These are phyloP conservation scores for Oreotrochilus melanogaster DNA, from an alignment of 2,113 vertebrate genomes.

Conservation along the genomic window DNA sequence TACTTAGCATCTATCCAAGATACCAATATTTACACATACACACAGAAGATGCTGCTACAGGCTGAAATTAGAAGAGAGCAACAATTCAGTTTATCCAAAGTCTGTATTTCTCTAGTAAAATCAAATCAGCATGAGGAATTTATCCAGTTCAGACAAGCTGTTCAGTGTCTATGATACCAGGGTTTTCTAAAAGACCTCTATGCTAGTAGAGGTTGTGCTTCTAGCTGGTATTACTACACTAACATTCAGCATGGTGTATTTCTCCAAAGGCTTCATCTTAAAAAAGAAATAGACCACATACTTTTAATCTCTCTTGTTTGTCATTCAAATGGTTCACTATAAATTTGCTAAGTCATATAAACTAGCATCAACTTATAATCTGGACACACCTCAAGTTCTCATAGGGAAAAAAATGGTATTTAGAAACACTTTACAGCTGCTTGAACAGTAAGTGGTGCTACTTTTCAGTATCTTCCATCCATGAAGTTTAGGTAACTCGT, in stretches of 20 bases:
- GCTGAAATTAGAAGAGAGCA: background rate
- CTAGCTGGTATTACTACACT: background rate
- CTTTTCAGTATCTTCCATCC: background rate
- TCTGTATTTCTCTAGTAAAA: background rate
- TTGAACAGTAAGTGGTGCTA: background rate
- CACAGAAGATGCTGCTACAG: background rate
- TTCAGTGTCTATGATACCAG: background rate
- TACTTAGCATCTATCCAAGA: background rate
- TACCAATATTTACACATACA: conserved; percentile 31
- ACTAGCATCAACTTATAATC: background rate
- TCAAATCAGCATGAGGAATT: background rate
- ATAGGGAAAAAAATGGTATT: background rate
- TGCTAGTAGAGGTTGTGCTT: background rate
- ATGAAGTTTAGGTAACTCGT: background rate
- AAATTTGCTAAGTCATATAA: background rate
- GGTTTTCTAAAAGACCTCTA: background rate
- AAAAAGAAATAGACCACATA: background rate
- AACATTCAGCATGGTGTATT: background rate
- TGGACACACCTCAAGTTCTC: background rate
- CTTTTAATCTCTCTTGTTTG: conserved; percentile 19
- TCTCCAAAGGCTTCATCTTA: background rate
- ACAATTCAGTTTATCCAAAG: background rate
- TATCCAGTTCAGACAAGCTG: background rate
- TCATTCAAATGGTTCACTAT: background rate
- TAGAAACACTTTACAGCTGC: background rate